phyloP scores from a whole-genome alignment of 1,140 invertebrate species.

The Plodia interpunctella region DNA sequence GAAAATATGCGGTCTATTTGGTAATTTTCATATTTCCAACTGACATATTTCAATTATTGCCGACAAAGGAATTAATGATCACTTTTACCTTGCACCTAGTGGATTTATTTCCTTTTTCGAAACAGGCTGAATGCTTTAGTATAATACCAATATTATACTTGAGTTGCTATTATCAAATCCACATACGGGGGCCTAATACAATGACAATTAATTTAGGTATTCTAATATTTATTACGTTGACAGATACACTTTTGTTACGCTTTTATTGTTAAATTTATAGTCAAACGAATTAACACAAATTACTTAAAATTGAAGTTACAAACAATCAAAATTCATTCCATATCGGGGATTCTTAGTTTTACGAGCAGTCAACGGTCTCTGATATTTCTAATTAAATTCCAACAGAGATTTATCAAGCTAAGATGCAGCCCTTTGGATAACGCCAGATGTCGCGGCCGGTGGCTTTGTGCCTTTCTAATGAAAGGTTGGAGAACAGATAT shows the following conservation, averaged over 20 bases:
- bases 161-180: no score
- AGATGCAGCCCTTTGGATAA: conserved; percentile 71
- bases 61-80: background rate
- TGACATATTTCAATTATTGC: background rate
- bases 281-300: background rate
- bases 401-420: conserved; percentile 19
- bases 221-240: no score
- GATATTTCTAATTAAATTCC: conserved; percentile 13
- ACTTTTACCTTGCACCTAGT: no score
- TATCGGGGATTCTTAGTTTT: conserved; percentile 4
- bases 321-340: conserved; percentile 4
- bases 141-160: no score
- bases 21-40: conserved; percentile 1
- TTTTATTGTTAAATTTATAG: background rate
- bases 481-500: conserved; percentile 69
- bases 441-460: conserved; percentile 64
- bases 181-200: no score
- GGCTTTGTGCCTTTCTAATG: conserved; percentile 69
- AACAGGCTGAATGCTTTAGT: no score
- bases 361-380: conserved; percentile 8
- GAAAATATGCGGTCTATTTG: background rate
- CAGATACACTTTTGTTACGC: background rate
- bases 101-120: no score
- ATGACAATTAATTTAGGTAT: no score
- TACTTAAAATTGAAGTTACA: background rate